A percentile compares a stretch with the other conserved stretches of the same genome.
These are phyloP conservation scores for Cirrhinus mrigala DNA, from an alignment of 2,797 vertebrate genomes.

Conservation along the genomic window DNA sequence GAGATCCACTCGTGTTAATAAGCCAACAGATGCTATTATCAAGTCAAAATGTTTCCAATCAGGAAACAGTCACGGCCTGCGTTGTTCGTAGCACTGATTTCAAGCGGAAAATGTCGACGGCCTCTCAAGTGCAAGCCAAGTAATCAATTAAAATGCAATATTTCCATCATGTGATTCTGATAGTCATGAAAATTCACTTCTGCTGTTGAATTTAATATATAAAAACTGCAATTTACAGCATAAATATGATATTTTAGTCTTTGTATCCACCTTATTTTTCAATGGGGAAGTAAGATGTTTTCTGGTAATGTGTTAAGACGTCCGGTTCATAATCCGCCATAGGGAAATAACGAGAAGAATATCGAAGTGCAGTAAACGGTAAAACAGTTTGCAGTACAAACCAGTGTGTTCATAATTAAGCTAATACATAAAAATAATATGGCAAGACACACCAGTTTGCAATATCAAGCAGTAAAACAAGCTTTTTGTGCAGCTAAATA, in stretches of 20 bases:
- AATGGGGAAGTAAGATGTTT: too few species aligned
- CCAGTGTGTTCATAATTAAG: too few species aligned
- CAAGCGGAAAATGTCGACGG: not conserved
- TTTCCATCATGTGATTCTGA: not conserved
- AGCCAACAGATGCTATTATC: not conserved
- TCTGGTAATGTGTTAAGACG: too few species aligned
- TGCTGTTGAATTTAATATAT: not conserved
- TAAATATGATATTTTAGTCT: not conserved
- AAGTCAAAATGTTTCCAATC: not conserved
- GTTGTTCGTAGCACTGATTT: not conserved
- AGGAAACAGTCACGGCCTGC: not conserved
- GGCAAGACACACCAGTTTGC: too few species aligned
- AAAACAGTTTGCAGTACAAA: too few species aligned
- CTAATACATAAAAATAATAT: too few species aligned
- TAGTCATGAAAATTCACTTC: not conserved
- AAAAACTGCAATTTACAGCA: not conserved
- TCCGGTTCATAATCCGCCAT: too few species aligned
- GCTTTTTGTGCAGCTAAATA: too few species aligned
- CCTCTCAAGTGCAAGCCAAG: not conserved
- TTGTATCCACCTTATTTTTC: too few species aligned
- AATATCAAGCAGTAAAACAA: too few species aligned
- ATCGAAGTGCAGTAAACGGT: too few species aligned
- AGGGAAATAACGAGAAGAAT: too few species aligned
- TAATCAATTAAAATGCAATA: not conserved
- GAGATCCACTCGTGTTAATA: slow-evolving; percentile 10